phyloP scores from a whole-genome alignment of 1,140 invertebrate species.

The Heliothis subflexa region DNA sequence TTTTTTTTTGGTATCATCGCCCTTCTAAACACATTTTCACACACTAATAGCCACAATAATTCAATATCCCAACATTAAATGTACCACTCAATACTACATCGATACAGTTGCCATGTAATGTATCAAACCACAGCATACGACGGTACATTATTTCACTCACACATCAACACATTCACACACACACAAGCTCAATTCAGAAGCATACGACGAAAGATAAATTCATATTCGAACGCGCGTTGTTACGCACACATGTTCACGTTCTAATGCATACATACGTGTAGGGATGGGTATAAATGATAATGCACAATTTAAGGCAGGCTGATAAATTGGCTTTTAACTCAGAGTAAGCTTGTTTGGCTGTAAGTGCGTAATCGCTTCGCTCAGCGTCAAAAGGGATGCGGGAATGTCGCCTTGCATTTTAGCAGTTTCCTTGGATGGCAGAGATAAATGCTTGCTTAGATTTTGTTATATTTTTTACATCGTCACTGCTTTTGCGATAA shows the following conservation, averaged over 20 bases:
- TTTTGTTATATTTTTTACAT: neutral
- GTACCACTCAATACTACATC: conserved; percentile 12
- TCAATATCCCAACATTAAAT: neutral
- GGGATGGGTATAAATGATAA: conserved; percentile 23
- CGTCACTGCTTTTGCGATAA: neutral
- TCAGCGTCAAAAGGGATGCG: conserved; percentile 17
- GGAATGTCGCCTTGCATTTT: conserved; percentile 29
- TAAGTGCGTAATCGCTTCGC: conserved; percentile 29
- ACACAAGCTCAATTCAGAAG: neutral
- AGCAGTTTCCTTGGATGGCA: neutral
- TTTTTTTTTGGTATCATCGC: too few species aligned
- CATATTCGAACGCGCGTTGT: neutral
- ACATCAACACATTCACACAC: conserved; percentile 21
- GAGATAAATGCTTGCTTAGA: conserved; percentile 1
- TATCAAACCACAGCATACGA: conserved; percentile 20
- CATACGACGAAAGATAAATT: neutral
- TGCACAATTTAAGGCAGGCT: conserved; percentile 29
- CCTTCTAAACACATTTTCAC: too few species aligned
- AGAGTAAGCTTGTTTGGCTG: conserved; percentile 31
- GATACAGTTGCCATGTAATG: conserved; percentile 23
- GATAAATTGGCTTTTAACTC: conserved; percentile 42
- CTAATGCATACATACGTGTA: neutral
- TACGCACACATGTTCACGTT: neutral
- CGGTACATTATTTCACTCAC: conserved; percentile 8
- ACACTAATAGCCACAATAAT: neutral